Conservation (phyloP, 2,888 invertebrate genomes). For the Drosophila lutescens region DNA sequence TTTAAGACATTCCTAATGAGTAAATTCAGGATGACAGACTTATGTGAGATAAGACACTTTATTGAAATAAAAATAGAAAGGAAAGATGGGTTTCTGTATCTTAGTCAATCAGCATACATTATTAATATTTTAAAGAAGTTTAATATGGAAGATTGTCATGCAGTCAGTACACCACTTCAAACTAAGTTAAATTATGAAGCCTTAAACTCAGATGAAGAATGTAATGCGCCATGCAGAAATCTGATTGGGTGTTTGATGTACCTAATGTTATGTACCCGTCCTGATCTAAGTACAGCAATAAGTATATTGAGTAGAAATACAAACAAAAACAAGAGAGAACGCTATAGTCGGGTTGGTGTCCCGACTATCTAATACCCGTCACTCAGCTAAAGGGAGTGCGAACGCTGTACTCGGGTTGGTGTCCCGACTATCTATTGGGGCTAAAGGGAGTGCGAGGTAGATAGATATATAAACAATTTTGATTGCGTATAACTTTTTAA, state of each 20-base stretch:
- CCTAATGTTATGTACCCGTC: slow-evolving; percentile 28
- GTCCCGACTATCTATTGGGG: too few relatives aligned
- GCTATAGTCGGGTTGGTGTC: too few relatives aligned
- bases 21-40: slow-evolving; percentile 18
- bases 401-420: too few relatives aligned
- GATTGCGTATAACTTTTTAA: too few relatives aligned
- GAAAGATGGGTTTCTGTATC: not conserved
- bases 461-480: too few relatives aligned
- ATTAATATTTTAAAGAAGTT: slow-evolving; percentile 20
- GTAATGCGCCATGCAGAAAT: slow-evolving; percentile 28
- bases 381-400: too few relatives aligned
- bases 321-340: too few relatives aligned
- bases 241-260: slow-evolving; percentile 39
- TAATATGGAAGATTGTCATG: slow-evolving; percentile 8
- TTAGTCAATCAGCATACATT: slow-evolving; percentile 23
- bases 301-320: slow-evolving; percentile 44
- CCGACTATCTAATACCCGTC: too few relatives aligned
- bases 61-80: slow-evolving; percentile 20
- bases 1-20: slow-evolving; percentile 9
- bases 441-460: too few relatives aligned
- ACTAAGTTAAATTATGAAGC: slow-evolving; percentile 56
- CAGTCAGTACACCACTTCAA: slow-evolving; percentile 28
- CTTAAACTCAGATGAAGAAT: slow-evolving; percentile 51
- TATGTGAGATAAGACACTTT: slow-evolving; percentile 15
- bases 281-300: slow-evolving; percentile 18